A percentile compares a stretch with the other conserved stretches of the same genome.
These are phyloP conservation scores for Battus philenor DNA, from an alignment of 1,140 invertebrate species.

Conservation along the genomic window DNA sequence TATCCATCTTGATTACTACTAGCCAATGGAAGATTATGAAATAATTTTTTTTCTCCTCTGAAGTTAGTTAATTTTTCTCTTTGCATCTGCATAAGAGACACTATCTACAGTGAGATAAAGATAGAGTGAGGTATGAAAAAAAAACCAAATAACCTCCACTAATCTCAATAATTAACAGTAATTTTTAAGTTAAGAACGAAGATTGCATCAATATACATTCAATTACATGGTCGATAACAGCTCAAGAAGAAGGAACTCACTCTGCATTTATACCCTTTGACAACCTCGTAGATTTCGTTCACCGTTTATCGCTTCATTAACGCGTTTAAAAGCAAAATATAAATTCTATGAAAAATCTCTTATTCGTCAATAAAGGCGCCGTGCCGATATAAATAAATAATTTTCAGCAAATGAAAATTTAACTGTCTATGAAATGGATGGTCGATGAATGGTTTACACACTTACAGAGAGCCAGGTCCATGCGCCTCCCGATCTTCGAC, in stretches of 20 bases:
- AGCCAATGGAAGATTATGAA: too few species aligned
- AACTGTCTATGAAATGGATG: slow-evolving; percentile 47
- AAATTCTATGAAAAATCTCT: slow-evolving; percentile 34
- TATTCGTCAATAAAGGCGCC: slow-evolving; percentile 49
- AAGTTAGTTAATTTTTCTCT: too few species aligned
- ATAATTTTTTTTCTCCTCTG: too few species aligned
- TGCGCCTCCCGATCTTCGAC: slow-evolving; percentile 75
- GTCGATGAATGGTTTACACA: slow-evolving; percentile 23
- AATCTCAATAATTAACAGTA: too few species aligned
- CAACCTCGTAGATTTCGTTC: slow-evolving; percentile 36
- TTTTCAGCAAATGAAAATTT: slow-evolving; percentile 68
- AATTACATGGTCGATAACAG: too few species aligned
- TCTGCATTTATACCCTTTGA: slow-evolving; percentile 28
- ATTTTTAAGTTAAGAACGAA: too few species aligned
- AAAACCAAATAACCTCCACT: too few species aligned
- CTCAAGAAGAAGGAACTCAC: slow-evolving; percentile 22
- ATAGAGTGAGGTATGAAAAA: not conserved
- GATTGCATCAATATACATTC: too few species aligned
- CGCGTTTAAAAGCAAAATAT: slow-evolving; percentile 27
- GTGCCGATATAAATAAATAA: slow-evolving; percentile 71
- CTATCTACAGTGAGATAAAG: not conserved
- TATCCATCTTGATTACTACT: too few species aligned
- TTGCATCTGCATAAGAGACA: too few species aligned
- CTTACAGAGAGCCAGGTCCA: slow-evolving; percentile 86
- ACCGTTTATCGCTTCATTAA: slow-evolving; percentile 24